A percentile compares a stretch with the other conserved stretches of the same genome.
Evolutionary conservation across 2,888 invertebrate species (phyloP).

Genomic region (Muschampia plurimacula): DNA sequence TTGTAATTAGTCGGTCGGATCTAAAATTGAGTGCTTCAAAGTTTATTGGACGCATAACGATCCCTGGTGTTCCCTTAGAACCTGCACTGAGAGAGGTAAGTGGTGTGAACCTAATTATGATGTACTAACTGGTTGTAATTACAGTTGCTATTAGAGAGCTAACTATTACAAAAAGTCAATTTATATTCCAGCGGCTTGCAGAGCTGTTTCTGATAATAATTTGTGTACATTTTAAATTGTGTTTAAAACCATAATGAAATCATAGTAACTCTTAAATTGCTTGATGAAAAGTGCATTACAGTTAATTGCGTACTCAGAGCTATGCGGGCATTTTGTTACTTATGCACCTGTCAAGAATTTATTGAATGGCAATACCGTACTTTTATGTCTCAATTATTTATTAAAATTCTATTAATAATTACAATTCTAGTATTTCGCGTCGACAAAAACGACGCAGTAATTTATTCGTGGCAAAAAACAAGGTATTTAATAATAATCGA

Average conservation of each 20-base stretch:
- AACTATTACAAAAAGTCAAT: conserved; percentile 30
- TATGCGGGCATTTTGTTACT: conserved; percentile 39
- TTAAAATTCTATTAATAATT: conserved; percentile 44
- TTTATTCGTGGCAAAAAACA: conserved; percentile 41
- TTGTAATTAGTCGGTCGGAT: conserved; percentile 76
- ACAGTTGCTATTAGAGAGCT: conserved; percentile 30
- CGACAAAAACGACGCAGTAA: conserved; percentile 43
- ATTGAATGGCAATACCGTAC: conserved; percentile 44
- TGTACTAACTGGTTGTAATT: conserved; percentile 24
- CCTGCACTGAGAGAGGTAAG: conserved; percentile 9
- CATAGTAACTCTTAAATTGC: conserved; percentile 37
- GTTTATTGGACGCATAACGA: conserved; percentile 62
- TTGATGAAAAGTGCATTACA: conserved; percentile 35
- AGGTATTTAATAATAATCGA: conserved; percentile 36
- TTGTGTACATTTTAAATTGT: conserved; percentile 32
- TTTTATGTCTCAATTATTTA: conserved; percentile 50
- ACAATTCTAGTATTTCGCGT: conserved; percentile 40
- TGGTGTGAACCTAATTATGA: conserved; percentile 43
- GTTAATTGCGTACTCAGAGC: conserved; percentile 34
- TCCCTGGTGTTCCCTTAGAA: conserved; percentile 18
- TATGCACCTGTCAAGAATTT: conserved; percentile 46
- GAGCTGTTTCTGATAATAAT: conserved; percentile 26
- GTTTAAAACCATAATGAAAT: conserved; percentile 37
- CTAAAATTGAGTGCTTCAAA: conserved; percentile 74
- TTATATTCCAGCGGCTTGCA: conserved; percentile 23